phyloP scores from a whole-genome alignment of 2,888 invertebrate species.

The Chrysolina americana region DNA sequence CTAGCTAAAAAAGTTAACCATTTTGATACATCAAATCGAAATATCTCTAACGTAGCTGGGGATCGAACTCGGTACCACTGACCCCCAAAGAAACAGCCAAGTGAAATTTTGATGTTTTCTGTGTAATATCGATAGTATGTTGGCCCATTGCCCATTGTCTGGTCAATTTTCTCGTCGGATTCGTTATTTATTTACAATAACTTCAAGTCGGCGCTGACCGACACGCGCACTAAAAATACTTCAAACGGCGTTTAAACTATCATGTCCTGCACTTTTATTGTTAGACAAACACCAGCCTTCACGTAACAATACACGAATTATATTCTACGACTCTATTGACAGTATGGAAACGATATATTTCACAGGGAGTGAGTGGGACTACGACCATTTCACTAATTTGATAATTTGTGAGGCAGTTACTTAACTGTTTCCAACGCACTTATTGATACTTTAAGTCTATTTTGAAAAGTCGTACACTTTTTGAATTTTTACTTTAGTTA shows the following conservation, averaged over 20 bases:
- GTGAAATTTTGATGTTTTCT: no score
- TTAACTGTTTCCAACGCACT: no score
- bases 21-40: no score
- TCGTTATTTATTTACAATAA: neutral
- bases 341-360: neutral
- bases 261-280: conserved; percentile 13
- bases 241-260: conserved; percentile 14
- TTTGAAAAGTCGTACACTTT: no score
- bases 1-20: no score
- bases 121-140: neutral
- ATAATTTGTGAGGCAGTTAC: no score
- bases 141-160: neutral
- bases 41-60: no score
- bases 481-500: neutral
- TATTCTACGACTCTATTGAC: neutral
- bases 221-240: conserved; percentile 6
- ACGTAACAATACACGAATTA: neutral
- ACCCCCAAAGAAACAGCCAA: no score
- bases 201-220: neutral
- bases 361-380: neutral
- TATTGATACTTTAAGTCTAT: no score
- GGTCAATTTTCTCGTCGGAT: neutral
- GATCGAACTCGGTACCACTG: no score
- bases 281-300: neutral
- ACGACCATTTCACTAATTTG: no score